These are phyloP conservation scores for Planiliza haematocheilus DNA, from an alignment of 2,113 vertebrate genomes.

Conservation along the genomic window DNA sequence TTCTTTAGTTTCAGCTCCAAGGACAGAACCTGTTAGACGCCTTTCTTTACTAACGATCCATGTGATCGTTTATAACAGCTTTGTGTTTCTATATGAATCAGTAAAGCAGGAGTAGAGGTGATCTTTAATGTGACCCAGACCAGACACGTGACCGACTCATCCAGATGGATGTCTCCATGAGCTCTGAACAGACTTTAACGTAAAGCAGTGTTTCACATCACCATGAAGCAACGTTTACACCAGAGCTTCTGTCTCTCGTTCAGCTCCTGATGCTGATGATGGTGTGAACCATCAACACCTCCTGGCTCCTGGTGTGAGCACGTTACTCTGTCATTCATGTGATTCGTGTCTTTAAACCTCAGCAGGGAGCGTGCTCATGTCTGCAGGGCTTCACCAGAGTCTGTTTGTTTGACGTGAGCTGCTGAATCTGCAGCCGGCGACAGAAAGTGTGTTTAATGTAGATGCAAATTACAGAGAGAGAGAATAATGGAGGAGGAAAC, in stretches of 20 bases:
- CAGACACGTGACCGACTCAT: too few relatives aligned
- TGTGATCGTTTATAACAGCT: too few relatives aligned
- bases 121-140: too few relatives aligned
- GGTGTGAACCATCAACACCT: constrained; percentile 14
- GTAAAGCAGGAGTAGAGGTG: too few relatives aligned
- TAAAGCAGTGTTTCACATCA: too few relatives aligned
- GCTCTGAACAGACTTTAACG: too few relatives aligned
- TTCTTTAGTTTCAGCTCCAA: too few relatives aligned
- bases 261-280: background rate
- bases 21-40: too few relatives aligned
- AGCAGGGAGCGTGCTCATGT: background rate
- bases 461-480: constrained; percentile 31
- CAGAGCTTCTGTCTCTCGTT: background rate
- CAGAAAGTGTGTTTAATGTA: constrained; percentile 20
- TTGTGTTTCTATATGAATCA: too few relatives aligned
- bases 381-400: constrained; percentile 29
- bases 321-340: constrained; percentile 1
- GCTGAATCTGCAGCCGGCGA: constrained; percentile 12
- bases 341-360: constrained; percentile 32
- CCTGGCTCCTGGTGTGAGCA: background rate
- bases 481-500: constrained; percentile 23
- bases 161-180: too few relatives aligned
- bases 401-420: constrained; percentile 19
- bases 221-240: too few relatives aligned
- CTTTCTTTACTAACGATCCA: too few relatives aligned